Conservation (phyloP, 1,140 invertebrate genomes). For the Drosophila jambulina region DNA sequence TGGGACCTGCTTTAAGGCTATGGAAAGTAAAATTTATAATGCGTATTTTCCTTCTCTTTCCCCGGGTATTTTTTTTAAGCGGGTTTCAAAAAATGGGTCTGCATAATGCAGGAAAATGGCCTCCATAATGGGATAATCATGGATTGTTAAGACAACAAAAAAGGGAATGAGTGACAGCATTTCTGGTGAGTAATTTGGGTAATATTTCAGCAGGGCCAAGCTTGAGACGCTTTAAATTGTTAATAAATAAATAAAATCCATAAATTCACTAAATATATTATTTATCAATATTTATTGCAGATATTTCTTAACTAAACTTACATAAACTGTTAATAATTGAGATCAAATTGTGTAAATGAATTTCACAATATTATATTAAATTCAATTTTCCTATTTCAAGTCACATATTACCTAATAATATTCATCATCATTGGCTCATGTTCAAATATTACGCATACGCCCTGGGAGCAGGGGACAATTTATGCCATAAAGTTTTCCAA, state of each 20-base stretch:
- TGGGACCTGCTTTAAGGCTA: conserved; percentile 21
- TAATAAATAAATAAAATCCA: background rate
- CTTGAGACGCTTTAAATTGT: background rate
- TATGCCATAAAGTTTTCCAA: conserved; percentile 14
- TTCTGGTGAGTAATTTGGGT: conserved; percentile 10
- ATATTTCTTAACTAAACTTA: background rate
- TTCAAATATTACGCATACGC: conserved; percentile 56
- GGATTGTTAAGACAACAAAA: conserved; percentile 26
- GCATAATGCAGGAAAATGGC: conserved; percentile 36
- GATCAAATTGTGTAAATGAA: background rate
- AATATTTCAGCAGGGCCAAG: background rate
- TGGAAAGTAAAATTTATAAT: conserved; percentile 41
- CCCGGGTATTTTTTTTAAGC: conserved; percentile 1
- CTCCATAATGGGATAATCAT: conserved; percentile 38
- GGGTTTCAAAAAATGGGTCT: conserved; percentile 22
- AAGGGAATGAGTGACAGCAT: conserved; percentile 2
- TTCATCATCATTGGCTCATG: conserved; percentile 12
- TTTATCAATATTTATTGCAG: background rate
- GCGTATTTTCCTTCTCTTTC: conserved; percentile 17
- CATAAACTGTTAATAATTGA: background rate
- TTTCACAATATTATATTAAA: too few relatives aligned
- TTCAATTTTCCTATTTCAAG: background rate
- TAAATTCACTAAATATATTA: background rate
- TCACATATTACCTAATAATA: background rate
- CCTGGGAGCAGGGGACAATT: conserved; percentile 11